These are phyloP conservation scores for Fulica atra DNA, from an alignment of 2,113 vertebrate genomes.

Conservation along the genomic window DNA sequence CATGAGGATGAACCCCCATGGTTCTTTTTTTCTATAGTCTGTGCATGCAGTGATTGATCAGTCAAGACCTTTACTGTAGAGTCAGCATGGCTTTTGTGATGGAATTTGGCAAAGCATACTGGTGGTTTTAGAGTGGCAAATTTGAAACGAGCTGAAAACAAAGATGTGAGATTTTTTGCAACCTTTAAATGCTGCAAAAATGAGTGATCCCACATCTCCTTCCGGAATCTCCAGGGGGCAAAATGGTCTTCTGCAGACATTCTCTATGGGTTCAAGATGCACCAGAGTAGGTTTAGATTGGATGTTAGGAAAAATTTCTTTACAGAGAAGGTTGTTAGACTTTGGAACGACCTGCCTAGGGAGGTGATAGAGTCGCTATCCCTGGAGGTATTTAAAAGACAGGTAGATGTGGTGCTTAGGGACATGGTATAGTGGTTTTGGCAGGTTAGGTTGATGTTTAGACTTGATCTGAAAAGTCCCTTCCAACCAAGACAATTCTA, in stretches of 20 bases:
- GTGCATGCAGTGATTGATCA: neutral
- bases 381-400: too few species aligned
- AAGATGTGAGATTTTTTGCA: neutral
- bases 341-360: too few species aligned
- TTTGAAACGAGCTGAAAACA: neutral
- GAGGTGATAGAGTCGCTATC: neutral
- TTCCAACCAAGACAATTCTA: too few species aligned
- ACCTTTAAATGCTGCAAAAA: neutral
- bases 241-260: neutral
- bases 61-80: neutral
- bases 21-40: neutral
- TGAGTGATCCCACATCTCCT: neutral
- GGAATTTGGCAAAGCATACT: neutral
- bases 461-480: too few species aligned
- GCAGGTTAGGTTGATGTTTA: too few species aligned
- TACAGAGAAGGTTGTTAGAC: too few species aligned
- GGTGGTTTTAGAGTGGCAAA: neutral
- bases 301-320: too few species aligned
- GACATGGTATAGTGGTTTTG: too few species aligned
- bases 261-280: too few species aligned
- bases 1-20: neutral
- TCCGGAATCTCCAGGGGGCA: neutral
- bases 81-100: neutral
- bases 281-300: too few species aligned
- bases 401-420: too few species aligned